phyloP scores from a whole-genome alignment of 2,888 invertebrate genomes.

The Volucella inflata region DNA sequence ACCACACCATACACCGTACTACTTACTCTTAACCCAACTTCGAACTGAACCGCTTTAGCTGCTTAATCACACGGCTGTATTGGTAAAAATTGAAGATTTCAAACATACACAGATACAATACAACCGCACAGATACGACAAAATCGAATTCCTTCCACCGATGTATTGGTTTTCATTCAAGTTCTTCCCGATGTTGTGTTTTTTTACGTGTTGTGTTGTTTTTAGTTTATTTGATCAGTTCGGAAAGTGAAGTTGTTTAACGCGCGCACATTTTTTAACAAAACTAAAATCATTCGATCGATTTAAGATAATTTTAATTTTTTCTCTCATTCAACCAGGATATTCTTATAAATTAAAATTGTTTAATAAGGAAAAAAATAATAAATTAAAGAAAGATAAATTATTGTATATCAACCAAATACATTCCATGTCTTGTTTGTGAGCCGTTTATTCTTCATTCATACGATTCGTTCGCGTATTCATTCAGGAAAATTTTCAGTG shows the following conservation, averaged over 20 bases:
- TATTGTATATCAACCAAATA: constrained; percentile 29
- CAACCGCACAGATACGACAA: constrained; percentile 40
- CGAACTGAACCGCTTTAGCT: constrained; percentile 62
- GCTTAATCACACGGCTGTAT: constrained; percentile 69
- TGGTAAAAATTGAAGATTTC: constrained; percentile 47
- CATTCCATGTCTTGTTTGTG: constrained; percentile 53
- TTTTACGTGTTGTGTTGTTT: constrained; percentile 74
- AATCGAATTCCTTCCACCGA: constrained; percentile 65
- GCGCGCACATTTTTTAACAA: constrained; percentile 62
- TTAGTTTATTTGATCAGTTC: constrained; percentile 83
- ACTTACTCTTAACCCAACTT: constrained; percentile 74
- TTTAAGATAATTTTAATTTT: constrained; percentile 25
- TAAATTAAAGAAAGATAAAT: constrained; percentile 30
- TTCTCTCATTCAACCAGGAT: constrained; percentile 1
- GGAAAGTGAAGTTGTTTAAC: constrained; percentile 82
- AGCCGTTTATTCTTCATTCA: constrained; percentile 44
- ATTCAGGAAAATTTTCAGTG: constrained; percentile 57
- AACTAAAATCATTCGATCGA: constrained; percentile 26
- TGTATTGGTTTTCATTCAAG: constrained; percentile 81
- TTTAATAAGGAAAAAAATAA: background rate
- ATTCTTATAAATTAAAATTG: constrained; percentile 19
- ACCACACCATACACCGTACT: constrained; percentile 43
- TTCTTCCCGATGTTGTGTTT: constrained; percentile 77
- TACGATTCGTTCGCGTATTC: constrained; percentile 60
- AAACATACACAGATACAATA: constrained; percentile 54